Conservation (phyloP, 2,797 vertebrate genomes). For the Helostoma temminkii region DNA sequence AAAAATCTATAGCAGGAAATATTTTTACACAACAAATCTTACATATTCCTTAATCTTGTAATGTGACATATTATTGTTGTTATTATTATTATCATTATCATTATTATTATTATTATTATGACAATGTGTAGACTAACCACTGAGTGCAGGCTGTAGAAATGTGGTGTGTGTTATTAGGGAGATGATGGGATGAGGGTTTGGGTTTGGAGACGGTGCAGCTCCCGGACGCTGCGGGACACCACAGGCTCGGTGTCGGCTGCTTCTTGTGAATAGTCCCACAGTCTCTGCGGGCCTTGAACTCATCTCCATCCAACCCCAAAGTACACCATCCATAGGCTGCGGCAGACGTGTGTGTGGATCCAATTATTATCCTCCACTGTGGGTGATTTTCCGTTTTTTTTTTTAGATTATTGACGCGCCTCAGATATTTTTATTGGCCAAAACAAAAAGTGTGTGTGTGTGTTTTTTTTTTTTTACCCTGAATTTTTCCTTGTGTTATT, state of each 20-base stretch:
- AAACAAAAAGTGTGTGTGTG: background rate
- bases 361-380: slow-evolving; percentile 51
- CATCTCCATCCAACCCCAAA: slow-evolving; percentile 39
- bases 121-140: background rate
- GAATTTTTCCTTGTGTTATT: background rate
- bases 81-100: background rate
- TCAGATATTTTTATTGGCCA: slow-evolving; percentile 9
- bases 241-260: slow-evolving; percentile 45
- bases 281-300: slow-evolving; percentile 34
- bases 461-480: background rate
- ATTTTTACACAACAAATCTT: too few relatives aligned
- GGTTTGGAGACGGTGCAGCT: slow-evolving; percentile 26
- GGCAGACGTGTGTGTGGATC: slow-evolving; percentile 50
- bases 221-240: slow-evolving; percentile 63
- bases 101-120: background rate
- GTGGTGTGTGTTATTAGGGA: background rate
- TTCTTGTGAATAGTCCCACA: slow-evolving; percentile 24
- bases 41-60: too few relatives aligned
- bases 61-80: background rate
- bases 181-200: slow-evolving; percentile 22
- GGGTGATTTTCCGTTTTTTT: slow-evolving; percentile 34
- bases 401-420: slow-evolving; percentile 3
- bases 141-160: background rate
- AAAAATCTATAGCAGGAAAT: too few relatives aligned
- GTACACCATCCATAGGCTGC: slow-evolving; percentile 13